Evolutionary conservation across 2,797 vertebrate species (phyloP).

Genomic region (Micromesistius poutassou): DNA sequence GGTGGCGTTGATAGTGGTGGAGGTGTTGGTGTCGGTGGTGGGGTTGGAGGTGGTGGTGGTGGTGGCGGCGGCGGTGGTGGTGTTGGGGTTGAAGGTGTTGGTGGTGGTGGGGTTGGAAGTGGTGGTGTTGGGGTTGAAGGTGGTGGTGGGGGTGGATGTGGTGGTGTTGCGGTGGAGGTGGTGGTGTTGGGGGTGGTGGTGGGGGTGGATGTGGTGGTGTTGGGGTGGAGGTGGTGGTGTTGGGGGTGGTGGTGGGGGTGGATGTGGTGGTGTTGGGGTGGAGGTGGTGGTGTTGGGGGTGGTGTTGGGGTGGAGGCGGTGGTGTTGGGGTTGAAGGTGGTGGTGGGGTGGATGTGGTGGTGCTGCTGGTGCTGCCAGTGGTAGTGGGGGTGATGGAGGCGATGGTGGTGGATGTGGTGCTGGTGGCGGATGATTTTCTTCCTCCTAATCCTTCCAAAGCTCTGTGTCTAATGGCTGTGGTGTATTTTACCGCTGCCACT

Average conservation of each 20-base stretch:
- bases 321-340: neutral
- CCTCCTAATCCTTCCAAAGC: slow-evolving; percentile 70
- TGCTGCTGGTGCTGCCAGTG: slow-evolving; percentile 60
- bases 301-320: slow-evolving; percentile 37
- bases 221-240: neutral
- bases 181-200: slow-evolving; percentile 60
- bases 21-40: neutral
- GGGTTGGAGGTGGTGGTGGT: slow-evolving; percentile 39
- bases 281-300: neutral
- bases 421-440: slow-evolving; percentile 50
- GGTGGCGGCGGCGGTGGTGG: slow-evolving; percentile 5
- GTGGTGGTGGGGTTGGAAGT: too few species aligned
- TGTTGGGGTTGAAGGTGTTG: slow-evolving; percentile 33
- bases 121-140: too few species aligned
- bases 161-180: neutral
- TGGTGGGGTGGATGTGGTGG: slow-evolving; percentile 13
- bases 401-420: slow-evolving; percentile 49
- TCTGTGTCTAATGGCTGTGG: slow-evolving; percentile 72
- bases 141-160: slow-evolving; percentile 36
- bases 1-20: neutral
- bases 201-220: slow-evolving; percentile 14
- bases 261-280: slow-evolving; percentile 31
- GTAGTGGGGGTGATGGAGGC: slow-evolving; percentile 38
- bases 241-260: slow-evolving; percentile 56
- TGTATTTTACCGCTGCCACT: slow-evolving; percentile 32